phyloP scores from a whole-genome alignment of 2,797 vertebrate genomes.

The Gambusia yucatana region DNA sequence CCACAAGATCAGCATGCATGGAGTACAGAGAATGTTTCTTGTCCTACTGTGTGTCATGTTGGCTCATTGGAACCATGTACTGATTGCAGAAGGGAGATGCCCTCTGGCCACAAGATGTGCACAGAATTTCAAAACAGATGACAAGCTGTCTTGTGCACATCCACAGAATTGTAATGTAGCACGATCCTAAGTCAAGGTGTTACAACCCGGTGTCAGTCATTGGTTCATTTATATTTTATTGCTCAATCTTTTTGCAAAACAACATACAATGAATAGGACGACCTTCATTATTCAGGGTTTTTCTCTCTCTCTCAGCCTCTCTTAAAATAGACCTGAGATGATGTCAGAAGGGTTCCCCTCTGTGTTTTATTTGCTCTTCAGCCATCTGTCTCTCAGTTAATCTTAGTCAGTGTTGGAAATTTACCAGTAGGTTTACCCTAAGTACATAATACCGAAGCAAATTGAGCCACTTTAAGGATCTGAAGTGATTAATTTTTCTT shows the following conservation, averaged over 20 bases:
- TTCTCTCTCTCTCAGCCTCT: slow-evolving; percentile 24
- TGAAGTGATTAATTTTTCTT: neutral
- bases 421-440: slow-evolving; percentile 3
- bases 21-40: slow-evolving; percentile 42
- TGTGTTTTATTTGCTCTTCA: slow-evolving; percentile 63
- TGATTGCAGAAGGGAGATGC: slow-evolving; percentile 63
- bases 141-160: slow-evolving; percentile 45
- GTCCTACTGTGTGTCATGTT: slow-evolving; percentile 50
- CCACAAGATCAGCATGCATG: slow-evolving; percentile 20
- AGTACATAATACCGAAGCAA: neutral
- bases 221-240: slow-evolving; percentile 4
- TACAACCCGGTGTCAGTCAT: slow-evolving; percentile 3
- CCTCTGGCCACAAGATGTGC: slow-evolving; percentile 69
- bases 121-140: slow-evolving; percentile 60
- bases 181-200: slow-evolving; percentile 37
- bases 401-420: neutral
- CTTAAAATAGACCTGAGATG: slow-evolving; percentile 73
- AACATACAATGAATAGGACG: slow-evolving; percentile 19
- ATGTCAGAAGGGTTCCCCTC: slow-evolving; percentile 74
- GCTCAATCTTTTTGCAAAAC: slow-evolving; percentile 1
- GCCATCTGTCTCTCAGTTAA: slow-evolving; percentile 72
- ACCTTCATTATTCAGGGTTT: slow-evolving; percentile 12
- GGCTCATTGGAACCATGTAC: slow-evolving; percentile 62
- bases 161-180: slow-evolving; percentile 59
- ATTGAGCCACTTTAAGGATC: neutral